These are phyloP conservation scores for Myxocyprinus asiaticus DNA, from an alignment of 2,113 vertebrate genomes.

Conservation along the genomic window DNA sequence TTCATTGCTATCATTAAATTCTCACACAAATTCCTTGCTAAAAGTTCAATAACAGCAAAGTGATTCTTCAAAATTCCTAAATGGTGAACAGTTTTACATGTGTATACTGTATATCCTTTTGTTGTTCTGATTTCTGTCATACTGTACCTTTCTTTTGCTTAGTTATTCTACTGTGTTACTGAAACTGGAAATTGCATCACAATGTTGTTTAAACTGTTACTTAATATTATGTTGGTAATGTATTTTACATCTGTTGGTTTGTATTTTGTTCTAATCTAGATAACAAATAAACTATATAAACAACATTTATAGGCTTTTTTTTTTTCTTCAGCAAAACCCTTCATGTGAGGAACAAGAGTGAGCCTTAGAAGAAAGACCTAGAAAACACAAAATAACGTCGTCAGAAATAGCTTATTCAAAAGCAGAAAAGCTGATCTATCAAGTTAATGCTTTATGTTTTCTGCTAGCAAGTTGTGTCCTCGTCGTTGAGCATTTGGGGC, in stretches of 20 bases:
- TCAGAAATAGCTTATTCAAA: too few species aligned
- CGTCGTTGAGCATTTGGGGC: too few species aligned
- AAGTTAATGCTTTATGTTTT: too few species aligned
- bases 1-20: neutral
- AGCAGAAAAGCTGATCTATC: too few species aligned
- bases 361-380: too few species aligned
- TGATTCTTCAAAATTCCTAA: neutral
- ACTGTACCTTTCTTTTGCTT: neutral
- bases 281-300: neutral
- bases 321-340: neutral
- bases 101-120: neutral
- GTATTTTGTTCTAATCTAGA: neutral
- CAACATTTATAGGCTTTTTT: neutral
- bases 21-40: neutral
- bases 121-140: neutral
- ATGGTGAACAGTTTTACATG: neutral
- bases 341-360: neutral
- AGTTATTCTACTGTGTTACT: slow-evolving; percentile 18
- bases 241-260: slow-evolving; percentile 10
- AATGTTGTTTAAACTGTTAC: slow-evolving; percentile 25
- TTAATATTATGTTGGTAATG: slow-evolving; percentile 13
- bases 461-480: too few species aligned
- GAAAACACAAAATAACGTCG: too few species aligned
- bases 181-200: slow-evolving; percentile 50
- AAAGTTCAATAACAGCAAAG: neutral